Base-by-base conservation (phyloP, 2,797 vertebrate genomes). In the Euphonia xanthogaster region DNA sequence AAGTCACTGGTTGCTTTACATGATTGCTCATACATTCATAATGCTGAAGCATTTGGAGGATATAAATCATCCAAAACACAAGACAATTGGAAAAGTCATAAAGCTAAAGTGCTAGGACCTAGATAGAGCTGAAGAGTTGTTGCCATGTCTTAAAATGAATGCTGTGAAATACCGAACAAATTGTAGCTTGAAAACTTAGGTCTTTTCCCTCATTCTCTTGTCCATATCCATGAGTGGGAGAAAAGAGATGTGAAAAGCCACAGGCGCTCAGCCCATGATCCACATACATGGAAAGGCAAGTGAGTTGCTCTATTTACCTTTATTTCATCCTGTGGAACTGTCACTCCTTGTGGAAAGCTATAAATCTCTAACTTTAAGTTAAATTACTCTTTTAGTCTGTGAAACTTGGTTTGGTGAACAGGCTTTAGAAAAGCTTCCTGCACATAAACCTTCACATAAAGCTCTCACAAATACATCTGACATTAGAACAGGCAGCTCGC, bases 371-470 rank as follows among this genome's bases (percentile, higher is more conserved):
- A 10, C 12, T 63, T 40, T 23, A 73, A 62, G 28, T 44, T 16
- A 12, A 75, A 67, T 28, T 19, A 18, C 21, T 84, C 13, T 25
- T 7, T 14, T 44, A 28, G 40, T 3, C 35, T 47, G 4, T 14
- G 40, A 67, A 30, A 71, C 28, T 5, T 24, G 50, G 40, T 39
- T 30, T 18, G 19, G 30, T 19, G 48, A 55, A 20, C 28, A 8
- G 33, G 28, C 23, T 44, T 83, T 33, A 65, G 65, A 22, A 84
- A 72, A 55, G 28, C 21, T 16, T 35, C 27, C 67, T 35, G 60
- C 0, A 1, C 6, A 40, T 40, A 40, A 72, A 65, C 54, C 16
- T 37, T 45, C 45, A 1, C 0, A 0, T 6, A 18, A 44, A 53
- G 22, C 11, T 24, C 3, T 7, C 50, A 7, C 54, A 66, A 66